Percentiles rank a stretch among this genome's conserved stretches.
Evolutionary conservation across 2,888 invertebrate species (phyloP).

Genomic region (Aphodius granarius): DNA sequence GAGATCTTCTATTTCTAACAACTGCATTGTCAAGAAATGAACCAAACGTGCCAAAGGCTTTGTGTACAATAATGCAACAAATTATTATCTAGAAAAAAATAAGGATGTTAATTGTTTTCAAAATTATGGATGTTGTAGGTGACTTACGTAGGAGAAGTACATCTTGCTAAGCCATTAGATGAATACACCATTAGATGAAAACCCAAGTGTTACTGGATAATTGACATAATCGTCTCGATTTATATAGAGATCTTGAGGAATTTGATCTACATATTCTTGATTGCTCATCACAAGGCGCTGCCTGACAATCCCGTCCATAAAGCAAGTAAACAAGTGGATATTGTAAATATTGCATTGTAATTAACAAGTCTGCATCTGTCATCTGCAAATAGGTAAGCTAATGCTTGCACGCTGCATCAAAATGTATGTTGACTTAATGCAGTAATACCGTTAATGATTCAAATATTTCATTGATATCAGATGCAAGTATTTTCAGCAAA

Average conservation of each 20-base stretch:
- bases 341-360: neutral
- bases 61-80: neutral
- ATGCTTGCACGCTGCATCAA: too few species aligned
- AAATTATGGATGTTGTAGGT: neutral
- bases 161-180: neutral
- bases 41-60: conserved; percentile 42
- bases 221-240: neutral
- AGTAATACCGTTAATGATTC: neutral
- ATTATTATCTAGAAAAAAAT: neutral
- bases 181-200: neutral
- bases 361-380: neutral
- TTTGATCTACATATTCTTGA: neutral
- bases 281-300: neutral
- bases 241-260: neutral
- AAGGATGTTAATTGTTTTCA: neutral
- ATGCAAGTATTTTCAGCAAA: neutral
- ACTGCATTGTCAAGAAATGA: conserved; percentile 43
- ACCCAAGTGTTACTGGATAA: neutral
- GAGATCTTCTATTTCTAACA: conserved; percentile 43
- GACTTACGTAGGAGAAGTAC: neutral
- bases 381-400: too few species aligned
- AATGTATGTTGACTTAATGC: neutral
- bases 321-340: neutral
- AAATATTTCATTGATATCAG: neutral
- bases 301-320: neutral